phyloP scores from a whole-genome alignment of 2,888 invertebrate genomes.

The Adineta ricciae region DNA sequence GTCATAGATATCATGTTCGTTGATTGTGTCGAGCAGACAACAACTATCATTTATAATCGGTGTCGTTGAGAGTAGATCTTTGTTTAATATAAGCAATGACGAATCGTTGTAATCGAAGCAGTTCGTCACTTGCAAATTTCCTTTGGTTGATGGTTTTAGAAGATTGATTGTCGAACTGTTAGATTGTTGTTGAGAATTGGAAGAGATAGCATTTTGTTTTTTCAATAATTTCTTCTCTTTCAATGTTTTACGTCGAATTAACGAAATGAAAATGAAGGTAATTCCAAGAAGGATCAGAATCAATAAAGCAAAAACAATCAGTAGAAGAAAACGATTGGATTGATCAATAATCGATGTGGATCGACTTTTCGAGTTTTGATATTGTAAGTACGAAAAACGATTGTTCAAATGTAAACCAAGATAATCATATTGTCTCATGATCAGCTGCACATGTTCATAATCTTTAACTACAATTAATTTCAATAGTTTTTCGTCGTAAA shows the following conservation, averaged over 20 bases:
- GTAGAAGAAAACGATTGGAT: no score
- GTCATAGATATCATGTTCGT: background rate
- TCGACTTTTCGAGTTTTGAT: background rate
- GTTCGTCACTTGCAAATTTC: background rate
- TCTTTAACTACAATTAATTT: background rate
- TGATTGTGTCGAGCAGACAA: background rate
- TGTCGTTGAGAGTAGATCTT: background rate
- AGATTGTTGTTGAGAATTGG: background rate
- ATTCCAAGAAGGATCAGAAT: background rate
- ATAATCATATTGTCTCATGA: conserved; percentile 1
- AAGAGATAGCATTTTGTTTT: background rate
- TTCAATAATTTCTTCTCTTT: background rate
- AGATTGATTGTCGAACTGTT: background rate
- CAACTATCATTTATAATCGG: background rate
- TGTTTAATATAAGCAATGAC: background rate
- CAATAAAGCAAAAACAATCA: no score
- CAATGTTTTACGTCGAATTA: background rate
- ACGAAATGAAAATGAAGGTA: background rate
- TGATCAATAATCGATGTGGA: no score
- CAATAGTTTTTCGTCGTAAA: background rate
- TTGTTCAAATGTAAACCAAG: background rate
- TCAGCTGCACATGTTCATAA: background rate
- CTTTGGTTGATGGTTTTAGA: background rate
- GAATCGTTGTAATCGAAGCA: background rate
- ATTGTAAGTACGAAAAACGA: no score